Conservation (phyloP, 2,888 invertebrate genomes). For the Zhuqinia jingwanae region DNA sequence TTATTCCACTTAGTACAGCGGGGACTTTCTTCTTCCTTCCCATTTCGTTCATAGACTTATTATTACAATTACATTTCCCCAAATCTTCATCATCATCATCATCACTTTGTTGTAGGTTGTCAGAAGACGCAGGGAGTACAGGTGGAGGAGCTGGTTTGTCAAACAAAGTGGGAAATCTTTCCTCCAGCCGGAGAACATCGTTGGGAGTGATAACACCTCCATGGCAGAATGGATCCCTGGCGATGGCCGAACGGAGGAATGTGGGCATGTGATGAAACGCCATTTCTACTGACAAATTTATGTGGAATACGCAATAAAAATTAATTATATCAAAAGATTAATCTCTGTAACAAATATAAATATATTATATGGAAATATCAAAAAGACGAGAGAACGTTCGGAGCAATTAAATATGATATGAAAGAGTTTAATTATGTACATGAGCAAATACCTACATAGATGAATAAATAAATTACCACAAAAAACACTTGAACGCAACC, state of each 20-base stretch:
- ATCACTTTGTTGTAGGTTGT: background rate
- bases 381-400: background rate
- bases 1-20: background rate
- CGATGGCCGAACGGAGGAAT: slow-evolving; percentile 75
- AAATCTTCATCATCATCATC: background rate
- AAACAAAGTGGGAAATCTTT: slow-evolving; percentile 76
- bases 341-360: no score
- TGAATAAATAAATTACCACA: no score
- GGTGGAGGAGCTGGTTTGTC: slow-evolving; percentile 46
- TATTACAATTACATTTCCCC: no score
- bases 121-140: background rate
- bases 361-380: no score
- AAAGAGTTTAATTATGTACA: background rate
- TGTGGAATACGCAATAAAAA: no score
- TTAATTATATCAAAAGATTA: no score
- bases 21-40: background rate
- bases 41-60: background rate
- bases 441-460: background rate
- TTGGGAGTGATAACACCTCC: slow-evolving; percentile 75
- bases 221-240: slow-evolving; percentile 74
- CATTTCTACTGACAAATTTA: no score
- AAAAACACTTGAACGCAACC: background rate
- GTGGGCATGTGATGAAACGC: slow-evolving; percentile 65
- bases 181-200: slow-evolving; percentile 76
- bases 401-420: background rate